Base-by-base conservation (phyloP, 2,888 invertebrate genomes). In the Entomobrya proxima region DNA sequence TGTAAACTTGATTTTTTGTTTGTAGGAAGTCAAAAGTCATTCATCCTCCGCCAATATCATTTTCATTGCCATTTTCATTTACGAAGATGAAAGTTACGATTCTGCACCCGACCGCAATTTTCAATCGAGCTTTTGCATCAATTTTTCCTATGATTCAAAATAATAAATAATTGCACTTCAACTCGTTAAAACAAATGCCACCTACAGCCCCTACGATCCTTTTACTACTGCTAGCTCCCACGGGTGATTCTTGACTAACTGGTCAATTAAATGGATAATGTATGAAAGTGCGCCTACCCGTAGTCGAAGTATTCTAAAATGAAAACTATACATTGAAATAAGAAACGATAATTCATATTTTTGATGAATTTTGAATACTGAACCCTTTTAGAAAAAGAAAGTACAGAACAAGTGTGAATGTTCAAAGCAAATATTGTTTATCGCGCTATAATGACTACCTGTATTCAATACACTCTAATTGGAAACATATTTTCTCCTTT, bases 181-280 rank as follows among this genome's bases (percentile, higher is more conserved):
- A 61, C n/a, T 37, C 37, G 64, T 64, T 21, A 37, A 64, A 64
- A 64, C 64, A 64, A 64, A 32, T 2, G 18, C 64, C 18, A 37
- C 47, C 47, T 7, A 47, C 47, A 47, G 15, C 13, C 3, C 37
- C 64, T 64, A 64, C 37, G 9, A n/a, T 35, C 18, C 21, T 37
- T n/a, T n/a, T 61, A 5, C 40, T 50, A 24, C 77, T 44, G 52
- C 21, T 47, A n/a, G 37, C 72, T 80, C 80, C 80, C 80, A 80
- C 80, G 72, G 44, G 30, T 80, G 55, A 80, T 58, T 58, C 80
- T 80, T 80, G 80, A 80, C 80, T 30, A 72, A 80, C 80, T 35
- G 80, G 80, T 80, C 80, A 80, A 80, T 80, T 80, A 80, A 80
- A 72, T 67, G 67, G 9, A 50, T n/a, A n/a, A n/a, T 50, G 35